These are phyloP conservation scores for Empis stercorea DNA, from an alignment of 2,888 invertebrate genomes.

Conservation along the genomic window DNA sequence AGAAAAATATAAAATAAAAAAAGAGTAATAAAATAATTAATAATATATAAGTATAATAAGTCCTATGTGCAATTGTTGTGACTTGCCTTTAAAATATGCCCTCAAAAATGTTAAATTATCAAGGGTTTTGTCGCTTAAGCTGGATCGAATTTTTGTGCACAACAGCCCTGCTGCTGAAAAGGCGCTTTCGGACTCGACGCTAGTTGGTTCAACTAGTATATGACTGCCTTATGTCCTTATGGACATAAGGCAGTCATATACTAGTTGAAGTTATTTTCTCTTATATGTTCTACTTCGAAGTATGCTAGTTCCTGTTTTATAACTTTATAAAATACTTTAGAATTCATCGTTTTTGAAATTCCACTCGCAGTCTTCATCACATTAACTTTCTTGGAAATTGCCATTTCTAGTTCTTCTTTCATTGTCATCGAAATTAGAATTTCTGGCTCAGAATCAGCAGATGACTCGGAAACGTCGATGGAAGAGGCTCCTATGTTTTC, in stretches of 20 bases:
- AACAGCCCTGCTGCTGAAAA: conserved; percentile 3
- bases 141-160: conserved; percentile 4
- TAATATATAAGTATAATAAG: not conserved
- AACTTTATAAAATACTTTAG: not conserved
- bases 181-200: conserved; percentile 3
- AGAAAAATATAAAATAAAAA: not conserved
- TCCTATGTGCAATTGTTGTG: not conserved
- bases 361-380: not conserved
- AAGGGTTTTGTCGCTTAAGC: not conserved
- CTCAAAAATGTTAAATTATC: not conserved
- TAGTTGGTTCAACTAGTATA: too few species aligned
- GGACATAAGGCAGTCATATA: not conserved
- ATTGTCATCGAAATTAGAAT: not conserved
- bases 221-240: too few species aligned
- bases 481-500: not conserved
- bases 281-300: not conserved
- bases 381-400: not conserved
- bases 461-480: not conserved
- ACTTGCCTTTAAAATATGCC: not conserved
- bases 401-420: not conserved
- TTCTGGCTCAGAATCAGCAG: not conserved
- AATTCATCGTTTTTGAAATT: not conserved
- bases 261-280: not conserved
- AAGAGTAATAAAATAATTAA: not conserved
- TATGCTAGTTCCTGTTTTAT: conserved; percentile 1